These are phyloP conservation scores for Mesochorus sp. DNA, from an alignment of 2,888 invertebrate species.

Conservation along the genomic window DNA sequence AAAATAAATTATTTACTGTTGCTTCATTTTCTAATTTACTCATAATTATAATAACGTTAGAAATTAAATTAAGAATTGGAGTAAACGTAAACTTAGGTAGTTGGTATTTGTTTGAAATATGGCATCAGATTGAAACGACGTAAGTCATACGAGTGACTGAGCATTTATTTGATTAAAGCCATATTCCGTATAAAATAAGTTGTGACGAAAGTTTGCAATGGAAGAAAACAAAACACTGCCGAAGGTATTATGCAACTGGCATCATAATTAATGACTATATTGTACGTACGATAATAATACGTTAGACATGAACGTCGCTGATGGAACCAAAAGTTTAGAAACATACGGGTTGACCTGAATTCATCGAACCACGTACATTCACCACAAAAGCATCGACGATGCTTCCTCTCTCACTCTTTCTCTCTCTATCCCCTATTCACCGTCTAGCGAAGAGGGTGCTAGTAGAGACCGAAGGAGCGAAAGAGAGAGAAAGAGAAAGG, in stretches of 20 bases:
- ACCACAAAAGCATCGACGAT: conserved; percentile 15
- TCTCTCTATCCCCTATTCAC: not conserved
- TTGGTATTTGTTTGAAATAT: too few relatives aligned
- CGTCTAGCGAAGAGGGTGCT: not conserved
- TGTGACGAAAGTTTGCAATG: too few relatives aligned
- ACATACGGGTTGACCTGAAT: conserved; percentile 1
- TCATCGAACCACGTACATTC: conserved; percentile 13
- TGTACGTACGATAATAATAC: conserved; percentile 8
- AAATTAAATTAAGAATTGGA: too few relatives aligned
- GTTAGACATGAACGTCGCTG: not conserved
- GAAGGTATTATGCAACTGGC: conserved; percentile 9
- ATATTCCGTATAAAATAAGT: too few relatives aligned
- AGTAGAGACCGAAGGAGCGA: not conserved
- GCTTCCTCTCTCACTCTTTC: not conserved
- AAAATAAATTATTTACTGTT: too few relatives aligned
- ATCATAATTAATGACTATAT: not conserved
- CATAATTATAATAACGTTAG: too few relatives aligned
- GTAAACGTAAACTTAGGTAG: too few relatives aligned
- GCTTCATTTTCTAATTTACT: too few relatives aligned
- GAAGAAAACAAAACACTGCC: too few relatives aligned
- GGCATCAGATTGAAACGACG: too few relatives aligned
- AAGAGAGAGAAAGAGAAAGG: not conserved
- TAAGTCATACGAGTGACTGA: too few relatives aligned
- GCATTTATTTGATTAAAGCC: too few relatives aligned
- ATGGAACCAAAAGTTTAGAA: conserved; percentile 14